A percentile compares a stretch with the other conserved stretches of the same genome.
Conservation (phyloP, 2,888 invertebrate genomes). For the Tolmerus cingulatus region DNA sequence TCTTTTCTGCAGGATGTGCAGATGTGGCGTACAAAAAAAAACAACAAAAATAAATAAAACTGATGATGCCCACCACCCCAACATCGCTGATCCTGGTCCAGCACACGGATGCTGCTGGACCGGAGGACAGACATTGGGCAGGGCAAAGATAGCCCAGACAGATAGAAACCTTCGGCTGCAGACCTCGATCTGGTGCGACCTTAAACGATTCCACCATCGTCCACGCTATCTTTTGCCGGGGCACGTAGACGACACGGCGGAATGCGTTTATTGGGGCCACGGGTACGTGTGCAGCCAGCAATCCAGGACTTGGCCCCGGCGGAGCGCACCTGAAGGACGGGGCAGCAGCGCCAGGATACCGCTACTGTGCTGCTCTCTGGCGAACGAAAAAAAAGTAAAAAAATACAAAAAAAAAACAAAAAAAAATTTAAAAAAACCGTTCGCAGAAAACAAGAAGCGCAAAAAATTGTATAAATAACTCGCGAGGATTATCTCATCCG, state of each 20-base stretch:
- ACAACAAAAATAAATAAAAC: background rate
- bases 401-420: background rate
- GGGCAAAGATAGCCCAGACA: slow-evolving; percentile 21
- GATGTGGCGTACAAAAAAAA: background rate
- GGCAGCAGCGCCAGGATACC: background rate
- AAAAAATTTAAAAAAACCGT: background rate
- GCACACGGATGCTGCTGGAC: background rate
- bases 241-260: background rate
- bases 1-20: background rate
- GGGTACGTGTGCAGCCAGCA: background rate
- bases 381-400: background rate
- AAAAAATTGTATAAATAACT: slow-evolving; percentile 52
- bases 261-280: slow-evolving; percentile 28
- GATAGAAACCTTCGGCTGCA: slow-evolving; percentile 27
- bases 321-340: background rate
- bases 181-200: background rate
- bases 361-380: background rate
- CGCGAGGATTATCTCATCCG: slow-evolving; percentile 55
- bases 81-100: background rate
- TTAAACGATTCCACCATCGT: slow-evolving; percentile 19
- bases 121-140: background rate
- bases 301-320: background rate
- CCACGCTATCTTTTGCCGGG: slow-evolving; percentile 17
- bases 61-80: background rate
- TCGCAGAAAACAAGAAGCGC: slow-evolving; percentile 18